These are phyloP conservation scores for Drosophila rubida DNA, from an alignment of 2,888 invertebrate genomes.

Conservation along the genomic window DNA sequence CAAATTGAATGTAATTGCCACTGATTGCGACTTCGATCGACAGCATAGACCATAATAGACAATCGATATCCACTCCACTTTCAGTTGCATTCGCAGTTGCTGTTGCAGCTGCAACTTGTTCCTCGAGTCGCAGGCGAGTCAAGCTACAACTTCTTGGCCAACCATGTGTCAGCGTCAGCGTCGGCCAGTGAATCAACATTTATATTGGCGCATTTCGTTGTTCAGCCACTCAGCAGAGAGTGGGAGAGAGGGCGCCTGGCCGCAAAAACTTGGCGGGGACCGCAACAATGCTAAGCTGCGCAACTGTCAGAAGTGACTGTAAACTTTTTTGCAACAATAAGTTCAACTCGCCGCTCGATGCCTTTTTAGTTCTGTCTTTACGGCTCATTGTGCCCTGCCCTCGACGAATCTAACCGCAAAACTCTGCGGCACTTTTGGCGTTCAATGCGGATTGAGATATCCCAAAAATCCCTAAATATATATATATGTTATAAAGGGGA, in stretches of 20 bases:
- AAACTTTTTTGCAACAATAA: constrained; percentile 66
- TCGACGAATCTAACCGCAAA: constrained; percentile 38
- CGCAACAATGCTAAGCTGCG: constrained; percentile 38
- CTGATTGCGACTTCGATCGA: constrained; percentile 31
- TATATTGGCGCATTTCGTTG: constrained; percentile 52
- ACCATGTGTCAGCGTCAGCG: constrained; percentile 31
- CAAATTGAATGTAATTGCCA: constrained; percentile 55
- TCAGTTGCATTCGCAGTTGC: constrained; percentile 14
- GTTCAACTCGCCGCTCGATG: constrained; percentile 52
- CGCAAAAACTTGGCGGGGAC: constrained; percentile 25
- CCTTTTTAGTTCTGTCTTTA: constrained; percentile 12
- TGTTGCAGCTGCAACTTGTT: not conserved
- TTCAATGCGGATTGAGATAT: constrained; percentile 16
- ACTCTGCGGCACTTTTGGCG: constrained; percentile 26
- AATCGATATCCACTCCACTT: constrained; percentile 36
- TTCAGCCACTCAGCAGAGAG: not conserved
- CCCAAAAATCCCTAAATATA: constrained; percentile 8
- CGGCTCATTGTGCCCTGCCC: not conserved
- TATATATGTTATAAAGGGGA: not conserved
- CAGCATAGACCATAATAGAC: constrained; percentile 5
- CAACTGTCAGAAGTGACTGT: constrained; percentile 68
- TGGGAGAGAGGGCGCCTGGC: constrained; percentile 11
- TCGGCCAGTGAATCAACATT: constrained; percentile 72
- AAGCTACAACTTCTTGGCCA: constrained; percentile 54
- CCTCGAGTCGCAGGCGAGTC: not conserved